These are phyloP conservation scores for Stegana nigrithorax DNA, from an alignment of 2,888 invertebrate genomes.

Conservation along the genomic window DNA sequence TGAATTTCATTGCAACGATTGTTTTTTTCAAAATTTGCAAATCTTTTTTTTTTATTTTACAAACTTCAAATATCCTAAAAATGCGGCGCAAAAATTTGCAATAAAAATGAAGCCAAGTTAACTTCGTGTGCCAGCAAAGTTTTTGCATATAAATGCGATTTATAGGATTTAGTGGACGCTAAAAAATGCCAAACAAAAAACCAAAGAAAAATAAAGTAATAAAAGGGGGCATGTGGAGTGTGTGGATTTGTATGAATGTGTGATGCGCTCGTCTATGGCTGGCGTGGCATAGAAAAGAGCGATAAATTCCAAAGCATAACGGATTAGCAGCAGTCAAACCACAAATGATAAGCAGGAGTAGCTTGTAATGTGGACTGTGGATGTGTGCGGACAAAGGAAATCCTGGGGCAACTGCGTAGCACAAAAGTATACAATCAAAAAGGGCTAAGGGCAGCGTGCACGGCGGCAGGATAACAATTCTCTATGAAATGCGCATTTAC, in stretches of 20 bases:
- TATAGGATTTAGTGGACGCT: slow-evolving; percentile 7
- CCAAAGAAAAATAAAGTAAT: slow-evolving; percentile 8
- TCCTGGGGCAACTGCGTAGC: not conserved
- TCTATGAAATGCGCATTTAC: slow-evolving; percentile 53
- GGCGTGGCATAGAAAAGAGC: slow-evolving; percentile 35
- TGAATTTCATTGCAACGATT: too few species aligned
- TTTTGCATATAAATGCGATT: slow-evolving; percentile 20
- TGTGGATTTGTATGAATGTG: not conserved
- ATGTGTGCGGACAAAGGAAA: not conserved
- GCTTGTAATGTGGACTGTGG: too few species aligned
- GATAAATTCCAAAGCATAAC: slow-evolving; percentile 46
- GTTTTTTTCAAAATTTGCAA: too few species aligned
- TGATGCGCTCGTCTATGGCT: not conserved
- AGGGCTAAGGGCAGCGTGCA: slow-evolving; percentile 12
- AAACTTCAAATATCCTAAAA: too few species aligned
- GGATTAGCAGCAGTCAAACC: slow-evolving; percentile 48
- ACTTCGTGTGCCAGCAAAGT: slow-evolving; percentile 16
- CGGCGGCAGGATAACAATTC: slow-evolving; percentile 21
- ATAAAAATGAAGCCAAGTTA: slow-evolving; percentile 15
- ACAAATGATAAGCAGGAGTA: slow-evolving; percentile 25
- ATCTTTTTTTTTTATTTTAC: too few species aligned
- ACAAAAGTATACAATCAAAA: slow-evolving; percentile 21
- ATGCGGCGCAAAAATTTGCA: slow-evolving; percentile 13
- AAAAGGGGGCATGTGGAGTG: slow-evolving; percentile 13
- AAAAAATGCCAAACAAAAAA: slow-evolving; percentile 1